Evolutionary conservation across 2,113 vertebrate genomes (phyloP).

Genomic region (Rallus limicola): DNA sequence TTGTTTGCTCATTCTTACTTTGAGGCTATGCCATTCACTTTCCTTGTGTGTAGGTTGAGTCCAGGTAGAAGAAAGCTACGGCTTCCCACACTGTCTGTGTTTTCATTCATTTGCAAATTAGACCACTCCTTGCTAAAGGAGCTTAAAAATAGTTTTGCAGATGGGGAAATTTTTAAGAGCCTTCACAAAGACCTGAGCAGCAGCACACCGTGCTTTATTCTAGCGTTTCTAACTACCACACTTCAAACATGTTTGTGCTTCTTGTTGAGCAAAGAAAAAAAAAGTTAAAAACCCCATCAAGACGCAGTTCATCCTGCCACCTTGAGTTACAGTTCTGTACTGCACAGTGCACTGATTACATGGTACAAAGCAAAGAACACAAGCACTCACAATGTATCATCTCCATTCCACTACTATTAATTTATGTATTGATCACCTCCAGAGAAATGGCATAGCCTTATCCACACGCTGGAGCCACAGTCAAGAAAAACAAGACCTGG

Average conservation of each 20-base stretch:
- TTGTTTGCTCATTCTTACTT: neutral
- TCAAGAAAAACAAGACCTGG: neutral
- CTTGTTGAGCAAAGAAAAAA: neutral
- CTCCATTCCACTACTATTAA: neutral
- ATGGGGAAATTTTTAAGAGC: neutral
- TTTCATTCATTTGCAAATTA: constrained; percentile 43
- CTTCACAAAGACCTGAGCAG: neutral
- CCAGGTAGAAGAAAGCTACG: constrained; percentile 16
- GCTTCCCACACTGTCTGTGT: neutral
- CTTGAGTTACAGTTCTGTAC: neutral
- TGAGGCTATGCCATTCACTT: neutral
- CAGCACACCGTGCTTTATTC: neutral
- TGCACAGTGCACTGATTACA: neutral
- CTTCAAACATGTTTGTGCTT: neutral
- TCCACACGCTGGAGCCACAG: neutral
- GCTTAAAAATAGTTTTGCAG: constrained; percentile 14
- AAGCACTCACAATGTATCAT: neutral
- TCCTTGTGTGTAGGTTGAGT: neutral
- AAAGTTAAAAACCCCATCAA: neutral
- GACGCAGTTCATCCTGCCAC: constrained; percentile 40
- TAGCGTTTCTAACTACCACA: neutral
- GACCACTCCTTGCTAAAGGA: neutral
- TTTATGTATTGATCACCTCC: neutral
- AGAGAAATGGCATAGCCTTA: neutral
- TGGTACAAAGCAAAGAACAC: neutral